These are phyloP conservation scores for Heliothis peltigera DNA, from an alignment of 2,888 invertebrate genomes.

Conservation along the genomic window DNA sequence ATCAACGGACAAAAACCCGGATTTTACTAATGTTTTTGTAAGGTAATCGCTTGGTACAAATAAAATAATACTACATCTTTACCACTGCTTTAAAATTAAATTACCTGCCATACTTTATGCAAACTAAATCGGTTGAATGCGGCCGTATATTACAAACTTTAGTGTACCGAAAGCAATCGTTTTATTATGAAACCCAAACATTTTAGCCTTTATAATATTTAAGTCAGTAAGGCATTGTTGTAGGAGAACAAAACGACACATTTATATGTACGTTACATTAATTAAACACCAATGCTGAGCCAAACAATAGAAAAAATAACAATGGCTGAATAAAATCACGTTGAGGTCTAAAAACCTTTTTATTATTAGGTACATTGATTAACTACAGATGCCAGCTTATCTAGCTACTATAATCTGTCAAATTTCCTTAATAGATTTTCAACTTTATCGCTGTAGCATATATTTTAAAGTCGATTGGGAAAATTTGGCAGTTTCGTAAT, in stretches of 20 bases:
- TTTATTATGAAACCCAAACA: conserved; percentile 37
- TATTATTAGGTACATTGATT: neutral
- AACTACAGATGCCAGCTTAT: too few species aligned
- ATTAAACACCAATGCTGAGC: conserved; percentile 32
- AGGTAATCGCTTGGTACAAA: too few species aligned
- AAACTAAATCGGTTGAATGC: conserved; percentile 15
- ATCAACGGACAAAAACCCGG: too few species aligned
- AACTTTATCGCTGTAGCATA: too few species aligned
- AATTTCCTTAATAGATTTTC: too few species aligned
- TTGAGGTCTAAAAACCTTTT: conserved; percentile 27
- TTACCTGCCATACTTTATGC: too few species aligned
- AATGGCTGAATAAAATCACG: conserved; percentile 21
- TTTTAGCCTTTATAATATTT: conserved; percentile 52
- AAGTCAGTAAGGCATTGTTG: conserved; percentile 56
- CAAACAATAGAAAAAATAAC: conserved; percentile 47
- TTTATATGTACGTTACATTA: conserved; percentile 41
- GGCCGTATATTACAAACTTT: conserved; percentile 38
- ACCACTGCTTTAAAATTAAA: too few species aligned
- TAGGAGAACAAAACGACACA: conserved; percentile 42
- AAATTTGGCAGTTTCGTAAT: too few species aligned
- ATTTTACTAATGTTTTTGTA: too few species aligned
- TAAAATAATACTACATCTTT: too few species aligned
- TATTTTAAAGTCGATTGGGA: too few species aligned
- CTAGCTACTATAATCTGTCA: too few species aligned
- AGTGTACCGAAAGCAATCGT: conserved; percentile 36